A percentile compares a stretch with the other conserved stretches of the same genome.
These are phyloP conservation scores for Dilophus febrilis DNA, from an alignment of 2,888 invertebrate genomes.

Conservation along the genomic window DNA sequence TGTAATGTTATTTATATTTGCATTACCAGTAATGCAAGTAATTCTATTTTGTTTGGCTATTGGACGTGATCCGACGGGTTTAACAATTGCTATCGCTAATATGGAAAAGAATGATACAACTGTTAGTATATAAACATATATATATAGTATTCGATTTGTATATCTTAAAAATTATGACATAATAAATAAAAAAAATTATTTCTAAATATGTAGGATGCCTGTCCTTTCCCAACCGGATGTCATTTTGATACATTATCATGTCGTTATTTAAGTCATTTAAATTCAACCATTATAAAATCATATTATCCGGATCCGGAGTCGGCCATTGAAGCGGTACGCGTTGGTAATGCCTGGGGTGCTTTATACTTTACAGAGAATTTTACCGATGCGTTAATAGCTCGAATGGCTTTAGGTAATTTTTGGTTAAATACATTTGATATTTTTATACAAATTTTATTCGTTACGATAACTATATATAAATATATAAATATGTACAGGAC, in stretches of 20 bases:
- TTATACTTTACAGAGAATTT: constrained; percentile 80
- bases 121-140: too few relatives aligned
- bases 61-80: constrained; percentile 68
- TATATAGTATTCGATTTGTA: neutral
- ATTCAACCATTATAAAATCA: constrained; percentile 53
- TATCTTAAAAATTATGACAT: neutral
- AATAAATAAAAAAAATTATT: neutral
- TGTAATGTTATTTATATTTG: constrained; percentile 86
- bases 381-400: constrained; percentile 66
- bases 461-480: too few relatives aligned
- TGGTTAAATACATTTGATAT: too few relatives aligned
- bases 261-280: constrained; percentile 59
- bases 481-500: constrained; percentile 35
- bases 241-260: constrained; percentile 57
- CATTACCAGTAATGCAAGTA: constrained; percentile 85
- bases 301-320: constrained; percentile 47
- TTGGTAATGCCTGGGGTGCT: constrained; percentile 76
- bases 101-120: constrained; percentile 38
- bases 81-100: constrained; percentile 64
- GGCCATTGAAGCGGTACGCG: constrained; percentile 54
- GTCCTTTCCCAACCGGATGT: constrained; percentile 37
- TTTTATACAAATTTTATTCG: too few relatives aligned
- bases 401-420: constrained; percentile 60
- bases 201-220: constrained; percentile 16
- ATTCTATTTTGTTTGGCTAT: constrained; percentile 86